phyloP scores from a whole-genome alignment of 2,113 vertebrate genomes.

The Eulemur rufifrons region DNA sequence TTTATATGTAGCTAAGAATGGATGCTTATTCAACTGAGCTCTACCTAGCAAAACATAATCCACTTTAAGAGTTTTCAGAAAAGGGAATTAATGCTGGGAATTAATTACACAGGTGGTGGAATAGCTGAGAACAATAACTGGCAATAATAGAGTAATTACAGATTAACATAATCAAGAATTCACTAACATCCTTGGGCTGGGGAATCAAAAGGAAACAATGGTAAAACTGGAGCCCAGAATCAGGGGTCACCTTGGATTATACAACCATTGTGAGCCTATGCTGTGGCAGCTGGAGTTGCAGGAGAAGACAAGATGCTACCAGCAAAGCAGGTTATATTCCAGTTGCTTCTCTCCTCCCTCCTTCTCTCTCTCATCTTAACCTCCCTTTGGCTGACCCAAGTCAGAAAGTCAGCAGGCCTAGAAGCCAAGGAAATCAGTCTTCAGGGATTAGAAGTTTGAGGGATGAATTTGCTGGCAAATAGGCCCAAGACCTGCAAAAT shows the following conservation, averaged over 20 bases:
- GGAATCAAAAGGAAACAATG: background rate
- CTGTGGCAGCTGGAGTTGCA: background rate
- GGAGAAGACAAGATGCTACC: background rate
- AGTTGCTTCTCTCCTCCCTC: background rate
- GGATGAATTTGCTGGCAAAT: background rate
- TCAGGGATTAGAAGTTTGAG: background rate
- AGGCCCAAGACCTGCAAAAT: background rate
- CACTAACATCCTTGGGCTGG: background rate
- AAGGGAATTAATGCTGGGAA: background rate
- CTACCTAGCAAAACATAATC: background rate
- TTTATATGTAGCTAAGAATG: constrained; percentile 40
- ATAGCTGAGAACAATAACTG: background rate
- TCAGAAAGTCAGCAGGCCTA: background rate
- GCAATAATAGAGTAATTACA: background rate
- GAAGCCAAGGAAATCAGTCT: background rate
- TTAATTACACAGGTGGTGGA: background rate
- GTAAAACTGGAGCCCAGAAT: background rate
- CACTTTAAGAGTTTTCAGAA: background rate
- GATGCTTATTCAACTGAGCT: background rate
- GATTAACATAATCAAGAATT: background rate
- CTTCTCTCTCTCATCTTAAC: background rate
- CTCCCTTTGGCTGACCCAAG: background rate
- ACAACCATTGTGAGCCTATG: background rate
- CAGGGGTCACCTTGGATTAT: background rate
- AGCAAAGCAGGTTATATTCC: background rate